Evolutionary conservation across 2,888 invertebrate species (phyloP).

Genomic region (Villa cingulata): DNA sequence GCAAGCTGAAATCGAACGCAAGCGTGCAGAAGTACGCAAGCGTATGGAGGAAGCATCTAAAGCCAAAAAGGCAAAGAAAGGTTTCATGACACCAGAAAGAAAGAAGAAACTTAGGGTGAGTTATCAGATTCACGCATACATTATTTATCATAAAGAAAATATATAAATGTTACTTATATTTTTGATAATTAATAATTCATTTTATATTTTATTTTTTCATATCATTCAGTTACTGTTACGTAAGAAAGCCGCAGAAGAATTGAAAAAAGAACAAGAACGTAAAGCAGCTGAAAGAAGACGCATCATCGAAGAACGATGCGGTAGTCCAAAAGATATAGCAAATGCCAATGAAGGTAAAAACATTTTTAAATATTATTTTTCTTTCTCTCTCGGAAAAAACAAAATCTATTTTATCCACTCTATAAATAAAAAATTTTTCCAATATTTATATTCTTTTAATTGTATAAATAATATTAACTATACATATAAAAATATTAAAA

Average conservation of each 20-base stretch:
- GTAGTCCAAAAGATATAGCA: constrained; percentile 79
- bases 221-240: constrained; percentile 80
- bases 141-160: background rate
- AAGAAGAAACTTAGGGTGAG: constrained; percentile 99
- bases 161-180: background rate
- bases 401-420: too few relatives aligned
- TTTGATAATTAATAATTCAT: background rate
- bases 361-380: background rate
- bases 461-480: too few relatives aligned
- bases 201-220: background rate
- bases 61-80: constrained; percentile 98
- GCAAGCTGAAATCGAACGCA: constrained; percentile 95
- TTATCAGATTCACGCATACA: constrained; percentile 16
- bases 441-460: too few relatives aligned
- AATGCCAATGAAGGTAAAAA: constrained; percentile 84
- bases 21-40: constrained; percentile 97
- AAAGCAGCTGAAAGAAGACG: constrained; percentile 97
- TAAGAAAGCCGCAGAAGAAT: constrained; percentile 99
- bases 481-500: too few relatives aligned
- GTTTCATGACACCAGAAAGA: constrained; percentile 99
- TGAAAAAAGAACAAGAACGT: constrained; percentile 98
- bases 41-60: constrained; percentile 98
- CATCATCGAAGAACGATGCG: constrained; percentile 91
- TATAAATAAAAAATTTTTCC: too few relatives aligned
- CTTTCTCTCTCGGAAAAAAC: background rate